phyloP scores from a whole-genome alignment of 1,140 invertebrate species.

The Pseudomyrmex cubaensis region DNA sequence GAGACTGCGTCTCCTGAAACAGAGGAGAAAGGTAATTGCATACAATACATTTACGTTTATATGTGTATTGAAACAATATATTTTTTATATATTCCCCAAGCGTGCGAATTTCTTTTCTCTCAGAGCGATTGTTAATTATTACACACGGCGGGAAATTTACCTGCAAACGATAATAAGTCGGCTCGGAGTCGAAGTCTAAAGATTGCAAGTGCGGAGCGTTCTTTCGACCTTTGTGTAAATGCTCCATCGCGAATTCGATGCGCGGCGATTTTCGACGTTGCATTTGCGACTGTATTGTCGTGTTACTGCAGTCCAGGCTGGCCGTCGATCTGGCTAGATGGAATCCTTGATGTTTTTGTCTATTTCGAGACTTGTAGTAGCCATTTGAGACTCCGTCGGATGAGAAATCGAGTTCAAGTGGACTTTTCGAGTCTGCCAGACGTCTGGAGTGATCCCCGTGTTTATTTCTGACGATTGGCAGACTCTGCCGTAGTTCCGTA shows the following conservation, averaged over 20 bases:
- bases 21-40: background rate
- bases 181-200: conserved; percentile 83
- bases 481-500: conserved; percentile 78
- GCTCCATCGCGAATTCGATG: conserved; percentile 76
- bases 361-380: conserved; percentile 76
- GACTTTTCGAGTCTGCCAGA: conserved; percentile 66
- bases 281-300: conserved; percentile 71
- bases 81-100: background rate
- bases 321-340: conserved; percentile 79
- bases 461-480: conserved; percentile 76
- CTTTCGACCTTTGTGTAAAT: conserved; percentile 77
- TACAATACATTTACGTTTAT: background rate
- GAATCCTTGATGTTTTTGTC: conserved; percentile 73
- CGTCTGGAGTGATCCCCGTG: conserved; percentile 75
- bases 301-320: conserved; percentile 79
- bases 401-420: conserved; percentile 77
- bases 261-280: conserved; percentile 73
- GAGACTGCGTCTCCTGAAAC: conserved; percentile 78
- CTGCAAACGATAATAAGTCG: conserved; percentile 81
- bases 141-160: conserved; percentile 60
- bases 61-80: background rate
- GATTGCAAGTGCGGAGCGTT: conserved; percentile 72
- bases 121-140: background rate
- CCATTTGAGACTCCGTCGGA: conserved; percentile 74
- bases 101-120: no score